Percentiles rank a stretch among this genome's conserved stretches.
Conservation (phyloP, 2,888 invertebrate species). For the Apantesis nais region DNA sequence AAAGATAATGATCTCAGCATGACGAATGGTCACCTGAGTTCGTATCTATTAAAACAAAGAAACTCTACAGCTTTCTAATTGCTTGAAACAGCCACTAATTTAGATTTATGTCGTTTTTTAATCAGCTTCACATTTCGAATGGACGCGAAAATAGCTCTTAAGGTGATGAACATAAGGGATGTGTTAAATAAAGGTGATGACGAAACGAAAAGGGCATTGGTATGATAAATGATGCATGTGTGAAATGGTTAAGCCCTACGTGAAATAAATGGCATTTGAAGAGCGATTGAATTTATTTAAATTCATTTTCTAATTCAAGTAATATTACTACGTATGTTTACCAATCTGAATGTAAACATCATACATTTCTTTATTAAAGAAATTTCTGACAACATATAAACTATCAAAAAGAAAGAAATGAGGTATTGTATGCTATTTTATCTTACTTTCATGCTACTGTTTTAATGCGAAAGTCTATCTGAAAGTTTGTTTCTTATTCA, state of each 20-base stretch:
- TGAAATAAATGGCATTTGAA: constrained; percentile 11
- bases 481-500: not conserved
- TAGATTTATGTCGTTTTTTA: constrained; percentile 59
- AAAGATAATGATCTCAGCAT: constrained; percentile 43
- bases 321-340: too few species aligned
- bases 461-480: not conserved
- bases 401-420: not conserved
- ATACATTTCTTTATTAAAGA: too few species aligned
- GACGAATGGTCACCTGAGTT: constrained; percentile 41
- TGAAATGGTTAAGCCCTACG: constrained; percentile 11
- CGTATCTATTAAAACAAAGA: constrained; percentile 66
- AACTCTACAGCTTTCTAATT: constrained; percentile 72
- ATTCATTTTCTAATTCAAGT: not conserved
- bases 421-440: not conserved
- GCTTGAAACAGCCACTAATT: constrained; percentile 62
- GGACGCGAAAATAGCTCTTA: constrained; percentile 23
- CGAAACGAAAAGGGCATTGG: constrained; percentile 15
- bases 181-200: constrained; percentile 18
- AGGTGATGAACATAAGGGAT: not conserved
- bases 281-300: constrained; percentile 6
- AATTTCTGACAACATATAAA: too few species aligned
- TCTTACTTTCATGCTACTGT: not conserved
- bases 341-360: too few species aligned
- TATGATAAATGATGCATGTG: constrained; percentile 16
- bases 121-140: constrained; percentile 17